Evolutionary conservation across 2,888 invertebrate genomes (phyloP).

Genomic region (Glomeris marginata): DNA sequence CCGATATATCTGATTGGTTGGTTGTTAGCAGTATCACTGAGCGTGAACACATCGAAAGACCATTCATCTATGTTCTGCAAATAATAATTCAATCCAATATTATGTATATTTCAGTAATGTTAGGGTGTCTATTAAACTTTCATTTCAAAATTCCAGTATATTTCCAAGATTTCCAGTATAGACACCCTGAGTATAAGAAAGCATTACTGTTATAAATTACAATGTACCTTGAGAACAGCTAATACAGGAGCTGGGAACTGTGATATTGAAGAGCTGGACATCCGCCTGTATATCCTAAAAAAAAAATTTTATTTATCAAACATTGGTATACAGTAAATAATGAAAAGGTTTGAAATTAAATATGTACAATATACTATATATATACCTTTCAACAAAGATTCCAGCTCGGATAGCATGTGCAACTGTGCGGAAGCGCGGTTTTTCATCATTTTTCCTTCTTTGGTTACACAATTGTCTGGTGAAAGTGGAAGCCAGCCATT

Average conservation of each 20-base stretch:
- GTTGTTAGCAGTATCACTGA: slow-evolving; percentile 69
- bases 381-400: slow-evolving; percentile 68
- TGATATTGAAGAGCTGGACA: slow-evolving; percentile 46
- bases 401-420: slow-evolving; percentile 93
- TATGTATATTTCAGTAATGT: no score
- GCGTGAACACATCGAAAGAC: slow-evolving; percentile 85
- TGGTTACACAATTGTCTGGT: slow-evolving; percentile 73
- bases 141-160: no score
- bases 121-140: no score
- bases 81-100: no score
- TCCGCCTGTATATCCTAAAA: slow-evolving; percentile 59
- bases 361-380: neutral
- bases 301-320: neutral
- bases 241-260: slow-evolving; percentile 78
- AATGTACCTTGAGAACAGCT: slow-evolving; percentile 63
- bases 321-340: neutral
- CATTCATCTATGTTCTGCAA: slow-evolving; percentile 74
- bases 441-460: slow-evolving; percentile 51
- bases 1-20: slow-evolving; percentile 84
- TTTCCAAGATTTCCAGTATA: no score
- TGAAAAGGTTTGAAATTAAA: neutral
- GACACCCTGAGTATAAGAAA: no score
- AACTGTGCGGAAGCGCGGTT: slow-evolving; percentile 72
- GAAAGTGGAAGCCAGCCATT: slow-evolving; percentile 93
- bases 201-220: no score